Percentiles rank a stretch among this genome's conserved stretches.
Evolutionary conservation across 2,888 invertebrate genomes (phyloP).

Genomic region (Conops quadrifasciatus): DNA sequence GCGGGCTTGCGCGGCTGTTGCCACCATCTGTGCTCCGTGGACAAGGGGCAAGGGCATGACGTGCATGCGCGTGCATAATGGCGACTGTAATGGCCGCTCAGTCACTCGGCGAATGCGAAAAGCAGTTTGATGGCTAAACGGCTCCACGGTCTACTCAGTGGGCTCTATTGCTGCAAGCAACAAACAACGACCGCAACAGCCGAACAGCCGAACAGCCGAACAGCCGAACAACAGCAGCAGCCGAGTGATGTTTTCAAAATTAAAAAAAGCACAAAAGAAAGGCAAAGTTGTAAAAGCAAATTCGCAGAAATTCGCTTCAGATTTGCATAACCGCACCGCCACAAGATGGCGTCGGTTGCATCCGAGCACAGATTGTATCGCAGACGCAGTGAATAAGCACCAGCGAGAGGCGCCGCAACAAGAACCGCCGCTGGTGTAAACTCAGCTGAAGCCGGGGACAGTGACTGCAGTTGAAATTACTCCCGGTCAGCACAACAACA

Average conservation of each 20-base stretch:
- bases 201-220: no score
- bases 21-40: background rate
- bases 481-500: background rate
- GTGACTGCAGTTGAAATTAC: slow-evolving; percentile 47
- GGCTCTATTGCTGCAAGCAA: background rate
- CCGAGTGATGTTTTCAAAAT: no score
- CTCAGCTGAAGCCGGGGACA: slow-evolving; percentile 37
- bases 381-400: background rate
- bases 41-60: slow-evolving; percentile 15
- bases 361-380: background rate
- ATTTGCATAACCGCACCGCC: slow-evolving; percentile 32
- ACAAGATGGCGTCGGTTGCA: slow-evolving; percentile 16
- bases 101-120: slow-evolving; percentile 28
- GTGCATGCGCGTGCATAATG: slow-evolving; percentile 32
- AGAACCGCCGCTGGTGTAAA: background rate
- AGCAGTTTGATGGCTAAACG: slow-evolving; percentile 27
- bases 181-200: no score
- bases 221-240: background rate
- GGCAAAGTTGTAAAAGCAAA: slow-evolving; percentile 12
- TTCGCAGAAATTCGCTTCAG: slow-evolving; percentile 25
- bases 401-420: background rate
- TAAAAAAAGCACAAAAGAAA: slow-evolving; percentile 4
- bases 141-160: slow-evolving; percentile 22
- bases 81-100: slow-evolving; percentile 34
- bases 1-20: background rate